A percentile compares a stretch with the other conserved stretches of the same genome.
phyloP scores from a whole-genome alignment of 2,113 vertebrate species.

The Nycticryphes semicollaris region DNA sequence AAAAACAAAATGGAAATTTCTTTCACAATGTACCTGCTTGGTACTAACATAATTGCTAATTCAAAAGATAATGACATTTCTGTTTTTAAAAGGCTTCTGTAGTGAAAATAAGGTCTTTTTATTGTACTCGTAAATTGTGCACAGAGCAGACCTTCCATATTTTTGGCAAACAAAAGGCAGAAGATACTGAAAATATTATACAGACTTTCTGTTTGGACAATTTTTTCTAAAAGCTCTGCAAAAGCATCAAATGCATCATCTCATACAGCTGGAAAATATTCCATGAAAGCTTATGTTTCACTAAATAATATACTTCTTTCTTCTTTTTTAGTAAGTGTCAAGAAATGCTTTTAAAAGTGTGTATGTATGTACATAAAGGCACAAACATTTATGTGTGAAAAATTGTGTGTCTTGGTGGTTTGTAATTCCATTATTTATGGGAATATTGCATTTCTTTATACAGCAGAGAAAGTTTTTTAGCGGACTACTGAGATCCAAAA shows the following conservation, averaged over 20 bases:
- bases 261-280: neutral
- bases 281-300: neutral
- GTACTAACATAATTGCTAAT: neutral
- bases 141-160: neutral
- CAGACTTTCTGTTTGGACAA: neutral
- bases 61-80: neutral
- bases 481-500: neutral
- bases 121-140: neutral
- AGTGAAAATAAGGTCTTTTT: neutral
- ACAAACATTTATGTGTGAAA: neutral
- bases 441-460: neutral
- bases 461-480: neutral
- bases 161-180: neutral
- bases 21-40: neutral
- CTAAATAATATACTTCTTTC: neutral
- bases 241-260: neutral
- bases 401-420: neutral
- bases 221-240: neutral
- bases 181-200: neutral
- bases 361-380: neutral
- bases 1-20: neutral
- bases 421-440: neutral
- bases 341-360: neutral
- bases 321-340: neutral
- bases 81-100: neutral